These are phyloP conservation scores for Papilio demoleus DNA, from an alignment of 2,888 invertebrate species.

Conservation along the genomic window DNA sequence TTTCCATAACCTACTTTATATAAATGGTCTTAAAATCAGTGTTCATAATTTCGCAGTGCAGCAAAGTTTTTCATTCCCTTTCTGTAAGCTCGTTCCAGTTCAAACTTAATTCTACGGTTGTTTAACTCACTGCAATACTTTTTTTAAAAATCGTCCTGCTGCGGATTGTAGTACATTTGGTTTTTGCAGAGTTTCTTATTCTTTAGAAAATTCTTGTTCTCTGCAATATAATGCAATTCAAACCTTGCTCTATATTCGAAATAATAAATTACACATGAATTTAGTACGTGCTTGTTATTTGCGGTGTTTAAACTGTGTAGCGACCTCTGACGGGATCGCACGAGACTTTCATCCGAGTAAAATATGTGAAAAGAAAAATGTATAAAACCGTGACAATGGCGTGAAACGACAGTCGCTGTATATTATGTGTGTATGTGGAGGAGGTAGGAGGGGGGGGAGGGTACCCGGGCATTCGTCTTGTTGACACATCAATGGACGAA, in stretches of 20 bases:
- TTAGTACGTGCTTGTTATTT: not conserved
- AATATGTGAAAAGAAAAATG: conserved; percentile 38
- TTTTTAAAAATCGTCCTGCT: conserved; percentile 4
- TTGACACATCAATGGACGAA: conserved; percentile 61
- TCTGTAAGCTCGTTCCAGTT: conserved; percentile 2
- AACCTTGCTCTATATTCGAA: not conserved
- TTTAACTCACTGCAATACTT: not conserved
- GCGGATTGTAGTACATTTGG: not conserved
- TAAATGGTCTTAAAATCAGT: conserved; percentile 18
- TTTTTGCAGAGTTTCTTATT: not conserved
- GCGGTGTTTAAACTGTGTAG: not conserved
- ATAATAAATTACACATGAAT: not conserved
- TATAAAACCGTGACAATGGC: conserved; percentile 34
- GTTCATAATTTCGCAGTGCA: conserved; percentile 20
- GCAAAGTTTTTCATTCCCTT: conserved; percentile 19
- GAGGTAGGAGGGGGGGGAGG: not conserved
- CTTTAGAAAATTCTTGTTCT: too few species aligned
- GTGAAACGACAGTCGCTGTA: conserved; percentile 31
- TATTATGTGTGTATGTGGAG: conserved; percentile 18
- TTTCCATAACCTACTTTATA: conserved; percentile 24
- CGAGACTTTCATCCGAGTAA: conserved; percentile 11
- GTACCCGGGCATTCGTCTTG: conserved; percentile 58
- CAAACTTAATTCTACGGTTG: conserved; percentile 17
- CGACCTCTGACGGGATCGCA: not conserved
- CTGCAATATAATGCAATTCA: not conserved